Conservation (phyloP, 2,113 vertebrate species). For the Phoxinus phoxinus region DNA sequence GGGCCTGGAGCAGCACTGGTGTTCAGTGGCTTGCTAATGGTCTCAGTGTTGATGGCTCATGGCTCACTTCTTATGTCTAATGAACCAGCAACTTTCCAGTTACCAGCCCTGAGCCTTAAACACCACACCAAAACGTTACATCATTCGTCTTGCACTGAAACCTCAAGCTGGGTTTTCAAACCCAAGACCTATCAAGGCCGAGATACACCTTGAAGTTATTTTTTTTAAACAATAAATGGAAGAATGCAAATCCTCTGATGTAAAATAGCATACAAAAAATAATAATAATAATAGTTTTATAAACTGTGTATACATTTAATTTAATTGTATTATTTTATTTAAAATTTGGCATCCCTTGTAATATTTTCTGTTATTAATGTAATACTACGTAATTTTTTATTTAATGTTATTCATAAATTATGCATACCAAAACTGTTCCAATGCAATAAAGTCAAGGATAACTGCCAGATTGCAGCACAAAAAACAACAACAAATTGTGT, state of each 20-base stretch:
- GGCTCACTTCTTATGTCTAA: background rate
- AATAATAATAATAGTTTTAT: background rate
- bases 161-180: background rate
- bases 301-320: background rate
- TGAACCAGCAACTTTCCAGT: constrained; percentile 23
- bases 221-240: background rate
- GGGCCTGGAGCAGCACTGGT: background rate
- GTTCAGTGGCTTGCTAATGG: constrained; percentile 5
- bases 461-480: no score
- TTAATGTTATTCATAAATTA: background rate
- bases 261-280: background rate
- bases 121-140: constrained; percentile 5
- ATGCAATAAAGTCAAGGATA: background rate
- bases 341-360: background rate
- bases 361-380: background rate
- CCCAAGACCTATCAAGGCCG: no score
- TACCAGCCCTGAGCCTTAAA: constrained; percentile 25
- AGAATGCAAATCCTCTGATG: background rate
- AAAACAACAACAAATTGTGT: no score
- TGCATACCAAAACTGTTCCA: background rate
- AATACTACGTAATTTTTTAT: background rate
- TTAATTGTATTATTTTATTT: background rate
- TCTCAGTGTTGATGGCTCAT: background rate
- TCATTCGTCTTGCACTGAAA: background rate
- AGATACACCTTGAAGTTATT: background rate